A percentile compares a stretch with the other conserved stretches of the same genome.
phyloP scores from a whole-genome alignment of 2,797 vertebrate genomes.

The Aselliscus stoliczkanus region DNA sequence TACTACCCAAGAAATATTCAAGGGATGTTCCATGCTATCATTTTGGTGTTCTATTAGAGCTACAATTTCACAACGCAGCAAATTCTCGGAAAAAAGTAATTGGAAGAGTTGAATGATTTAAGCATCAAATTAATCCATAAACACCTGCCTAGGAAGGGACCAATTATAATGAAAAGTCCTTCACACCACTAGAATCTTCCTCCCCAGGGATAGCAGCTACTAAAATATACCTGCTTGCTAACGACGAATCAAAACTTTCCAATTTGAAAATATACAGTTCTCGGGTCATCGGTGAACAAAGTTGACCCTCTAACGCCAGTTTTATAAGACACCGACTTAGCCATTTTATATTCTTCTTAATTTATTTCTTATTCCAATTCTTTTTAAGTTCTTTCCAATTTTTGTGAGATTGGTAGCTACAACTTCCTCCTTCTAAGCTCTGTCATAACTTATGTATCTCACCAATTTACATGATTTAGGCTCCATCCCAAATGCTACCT shows the following conservation, averaged over 20 bases:
- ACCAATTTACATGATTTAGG: not conserved
- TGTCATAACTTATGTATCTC: not conserved
- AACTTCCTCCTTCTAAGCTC: not conserved
- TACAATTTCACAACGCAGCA: constrained; percentile 12
- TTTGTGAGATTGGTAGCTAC: not conserved
- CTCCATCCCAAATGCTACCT: not conserved
- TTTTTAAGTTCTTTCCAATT: not conserved
- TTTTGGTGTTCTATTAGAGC: not conserved
- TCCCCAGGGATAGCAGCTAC: not conserved
- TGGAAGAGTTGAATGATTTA: constrained; percentile 33
- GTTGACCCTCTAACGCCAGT: not conserved
- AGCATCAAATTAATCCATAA: constrained; percentile 17
- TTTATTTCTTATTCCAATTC: not conserved
- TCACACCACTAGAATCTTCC: not conserved
- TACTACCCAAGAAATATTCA: not conserved
- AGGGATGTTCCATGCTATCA: not conserved
- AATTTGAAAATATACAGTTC: not conserved
- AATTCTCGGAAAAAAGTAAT: not conserved
- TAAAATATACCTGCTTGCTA: constrained; percentile 16
- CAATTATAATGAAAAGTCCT: constrained; percentile 33
- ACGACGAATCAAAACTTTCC: not conserved
- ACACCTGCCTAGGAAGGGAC: not conserved
- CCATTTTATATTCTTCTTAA: not conserved
- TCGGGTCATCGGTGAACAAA: not conserved
- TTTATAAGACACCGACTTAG: not conserved